A percentile compares a stretch with the other conserved stretches of the same genome.
Conservation (phyloP, 2,113 vertebrate species). For the Poecile atricapillus region DNA sequence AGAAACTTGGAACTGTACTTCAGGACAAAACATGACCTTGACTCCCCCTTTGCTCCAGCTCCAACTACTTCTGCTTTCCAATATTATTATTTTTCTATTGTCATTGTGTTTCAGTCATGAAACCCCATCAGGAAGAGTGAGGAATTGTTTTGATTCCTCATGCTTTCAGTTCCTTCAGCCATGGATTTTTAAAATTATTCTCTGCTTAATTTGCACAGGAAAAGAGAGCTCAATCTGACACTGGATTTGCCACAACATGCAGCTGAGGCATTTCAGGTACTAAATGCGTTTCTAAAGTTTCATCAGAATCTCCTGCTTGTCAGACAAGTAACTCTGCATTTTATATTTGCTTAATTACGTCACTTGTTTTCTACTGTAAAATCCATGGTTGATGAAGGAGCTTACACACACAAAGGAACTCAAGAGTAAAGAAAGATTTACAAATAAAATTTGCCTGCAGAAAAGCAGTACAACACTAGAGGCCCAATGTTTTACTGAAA, state of each 20-base stretch:
- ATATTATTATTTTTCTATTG: conserved; percentile 56
- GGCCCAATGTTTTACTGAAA: background rate
- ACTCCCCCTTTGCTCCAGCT: conserved; percentile 44
- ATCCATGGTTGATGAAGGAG: background rate
- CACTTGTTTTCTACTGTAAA: background rate
- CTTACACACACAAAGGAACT: background rate
- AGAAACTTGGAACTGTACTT: conserved; percentile 66
- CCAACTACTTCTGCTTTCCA: conserved; percentile 46
- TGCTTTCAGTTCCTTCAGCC: conserved; percentile 12
- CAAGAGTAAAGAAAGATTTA: background rate
- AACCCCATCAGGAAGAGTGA: conserved; percentile 50
- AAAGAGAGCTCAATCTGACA: background rate
- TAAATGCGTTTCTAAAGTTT: background rate
- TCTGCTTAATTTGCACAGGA: background rate
- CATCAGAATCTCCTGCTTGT: background rate
- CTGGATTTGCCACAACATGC: conserved; percentile 34
- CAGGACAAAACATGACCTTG: conserved; percentile 55
- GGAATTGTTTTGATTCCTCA: conserved; percentile 31
- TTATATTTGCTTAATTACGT: background rate
- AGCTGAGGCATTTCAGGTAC: conserved; percentile 14
- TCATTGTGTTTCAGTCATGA: conserved; percentile 63
- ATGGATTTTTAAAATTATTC: background rate
- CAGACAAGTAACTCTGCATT: background rate
- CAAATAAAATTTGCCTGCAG: background rate
- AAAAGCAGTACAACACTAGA: background rate